A percentile compares a stretch with the other conserved stretches of the same genome.
Conservation (phyloP, 2,113 vertebrate species). For the Aptenodytes forsteri region DNA sequence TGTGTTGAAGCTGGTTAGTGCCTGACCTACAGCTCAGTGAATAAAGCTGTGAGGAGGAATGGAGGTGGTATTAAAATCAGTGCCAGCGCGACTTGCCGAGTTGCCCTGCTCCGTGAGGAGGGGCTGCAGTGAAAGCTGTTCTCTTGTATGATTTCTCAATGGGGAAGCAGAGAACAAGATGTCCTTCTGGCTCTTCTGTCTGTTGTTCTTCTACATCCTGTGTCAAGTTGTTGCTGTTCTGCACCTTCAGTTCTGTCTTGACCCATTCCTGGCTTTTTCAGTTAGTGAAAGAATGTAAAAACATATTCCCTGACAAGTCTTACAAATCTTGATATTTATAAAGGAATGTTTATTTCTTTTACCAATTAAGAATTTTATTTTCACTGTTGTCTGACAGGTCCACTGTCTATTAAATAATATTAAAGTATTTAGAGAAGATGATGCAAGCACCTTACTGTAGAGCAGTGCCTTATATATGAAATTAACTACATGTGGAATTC, state of each 20-base stretch:
- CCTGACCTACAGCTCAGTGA: not conserved
- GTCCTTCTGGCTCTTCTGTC: not conserved
- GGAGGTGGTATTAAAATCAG: not conserved
- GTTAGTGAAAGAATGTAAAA: not conserved
- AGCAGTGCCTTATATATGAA: not conserved
- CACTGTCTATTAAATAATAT: not conserved
- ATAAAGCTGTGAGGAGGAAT: not conserved
- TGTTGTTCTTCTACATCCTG: fast-evolving
- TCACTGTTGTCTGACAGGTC: not conserved
- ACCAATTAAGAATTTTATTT: not conserved
- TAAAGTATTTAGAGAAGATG: not conserved
- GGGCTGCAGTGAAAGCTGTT: not conserved
- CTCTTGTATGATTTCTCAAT: not conserved
- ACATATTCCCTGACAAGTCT: not conserved
- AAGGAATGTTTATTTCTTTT: not conserved
- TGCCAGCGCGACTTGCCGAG: fast-evolving
- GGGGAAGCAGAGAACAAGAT: not conserved
- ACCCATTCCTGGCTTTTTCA: not conserved
- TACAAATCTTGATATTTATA: not conserved
- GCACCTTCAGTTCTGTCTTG: not conserved
- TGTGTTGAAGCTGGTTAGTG: not conserved
- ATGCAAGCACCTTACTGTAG: not conserved
- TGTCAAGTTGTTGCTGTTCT: not conserved
- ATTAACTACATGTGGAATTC: not conserved
- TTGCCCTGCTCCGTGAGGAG: not conserved